A percentile compares a stretch with the other conserved stretches of the same genome.
These are phyloP conservation scores for Drosophila nigrodunni DNA, from an alignment of 1,140 invertebrate genomes.

Conservation along the genomic window DNA sequence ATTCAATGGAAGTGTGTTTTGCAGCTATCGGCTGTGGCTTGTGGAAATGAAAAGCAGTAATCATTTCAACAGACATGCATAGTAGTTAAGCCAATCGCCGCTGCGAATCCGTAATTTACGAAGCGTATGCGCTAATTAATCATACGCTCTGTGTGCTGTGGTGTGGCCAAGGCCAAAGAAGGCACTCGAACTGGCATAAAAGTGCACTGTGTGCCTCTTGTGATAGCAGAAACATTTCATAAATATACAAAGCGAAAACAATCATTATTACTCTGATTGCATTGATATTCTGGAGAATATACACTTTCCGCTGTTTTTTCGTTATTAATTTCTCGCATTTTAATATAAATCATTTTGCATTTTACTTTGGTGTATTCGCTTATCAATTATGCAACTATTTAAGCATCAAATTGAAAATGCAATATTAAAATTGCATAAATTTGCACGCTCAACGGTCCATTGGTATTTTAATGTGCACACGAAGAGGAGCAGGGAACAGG, in stretches of 20 bases:
- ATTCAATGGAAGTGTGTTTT: not conserved
- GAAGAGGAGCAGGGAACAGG: not conserved
- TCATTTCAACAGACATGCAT: slow-evolving; percentile 26
- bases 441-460: not conserved
- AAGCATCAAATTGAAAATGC: slow-evolving; percentile 10
- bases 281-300: not conserved
- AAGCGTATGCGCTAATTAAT: slow-evolving; percentile 54
- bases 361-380: slow-evolving; percentile 4
- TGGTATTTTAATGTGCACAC: slow-evolving; percentile 3
- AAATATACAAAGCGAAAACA: slow-evolving; percentile 38
- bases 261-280: not conserved
- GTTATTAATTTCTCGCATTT: slow-evolving; percentile 9
- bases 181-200: slow-evolving; percentile 13
- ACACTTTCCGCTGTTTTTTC: not conserved
- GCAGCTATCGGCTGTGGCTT: slow-evolving; percentile 9
- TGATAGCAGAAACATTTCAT: slow-evolving; percentile 42
- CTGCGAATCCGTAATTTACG: slow-evolving; percentile 49
- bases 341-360: slow-evolving; percentile 31
- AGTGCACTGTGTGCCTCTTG: slow-evolving; percentile 2
- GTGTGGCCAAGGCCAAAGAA: slow-evolving; percentile 31
- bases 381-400: slow-evolving; percentile 20
- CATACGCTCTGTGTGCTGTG: slow-evolving; percentile 63
- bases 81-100: slow-evolving; percentile 7
- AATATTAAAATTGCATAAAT: slow-evolving; percentile 38
- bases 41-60: slow-evolving; percentile 25